Base-by-base conservation (phyloP, 2,797 vertebrate species). In the Cuniculus paca region DNA sequence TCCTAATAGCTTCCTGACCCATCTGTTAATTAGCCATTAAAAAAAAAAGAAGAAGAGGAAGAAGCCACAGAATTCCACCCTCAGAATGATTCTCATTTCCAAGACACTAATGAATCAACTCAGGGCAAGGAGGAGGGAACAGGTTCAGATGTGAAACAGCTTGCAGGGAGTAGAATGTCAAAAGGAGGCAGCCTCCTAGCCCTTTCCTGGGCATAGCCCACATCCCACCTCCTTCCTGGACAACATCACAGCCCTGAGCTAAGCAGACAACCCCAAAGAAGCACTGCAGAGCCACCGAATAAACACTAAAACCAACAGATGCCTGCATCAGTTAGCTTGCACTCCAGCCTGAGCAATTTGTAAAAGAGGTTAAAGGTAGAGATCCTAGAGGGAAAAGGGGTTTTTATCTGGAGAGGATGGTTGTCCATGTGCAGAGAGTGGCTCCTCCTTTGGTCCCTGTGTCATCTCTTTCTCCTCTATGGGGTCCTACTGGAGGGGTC, bases 61-160 rank as follows among this genome's bases (percentile, higher is more conserved):
- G 48, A 54, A 60, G 80, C 36, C 75, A 74, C 68, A 72, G 11
- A 42, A 58, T 45, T 54, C 78, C 88, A 93, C 52, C 54, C 93
- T 94, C 75, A 70, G 94, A 94, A 74, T 31, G n/a, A 91, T 58
- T 91, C 77, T 96, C 77, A 80, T 94, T 54, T 97, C 80, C 0
- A 36, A 95, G 86, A 96, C 65, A 54, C 89, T 79, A 88, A 95
- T 91, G 95, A 96, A 95, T 79, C 95, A 90, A 93, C 75, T 89
- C 45, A 5, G 70, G 80, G 56, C 56, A 56, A 96, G 78, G n/a
- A 94, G 88, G 52, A 68, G 77, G 54, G 56, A 85, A 88, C 10
- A n/a, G 68, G 42, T 92, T 56, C 90, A 34, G 54, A 90, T 52
- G 22, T 34, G 56, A 92, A 54, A 84, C 1, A n/a, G 6, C 28